Percentiles rank a stretch among this genome's conserved stretches.
phyloP scores from a whole-genome alignment of 2,888 invertebrate species.

The Pheosia tremula region DNA sequence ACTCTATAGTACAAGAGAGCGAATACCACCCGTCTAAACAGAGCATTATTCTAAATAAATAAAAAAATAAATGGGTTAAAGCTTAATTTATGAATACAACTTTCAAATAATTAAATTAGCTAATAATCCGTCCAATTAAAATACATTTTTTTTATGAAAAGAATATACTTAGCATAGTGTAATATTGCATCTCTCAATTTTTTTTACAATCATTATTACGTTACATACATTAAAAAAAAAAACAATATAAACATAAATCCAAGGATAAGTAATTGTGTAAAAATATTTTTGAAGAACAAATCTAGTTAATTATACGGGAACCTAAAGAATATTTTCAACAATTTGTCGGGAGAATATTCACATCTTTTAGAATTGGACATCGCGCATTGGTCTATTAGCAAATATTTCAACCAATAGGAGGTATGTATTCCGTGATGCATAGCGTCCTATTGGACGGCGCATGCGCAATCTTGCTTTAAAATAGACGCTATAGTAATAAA shows the following conservation, averaged over 20 bases:
- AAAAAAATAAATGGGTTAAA: slow-evolving; percentile 67
- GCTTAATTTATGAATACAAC: slow-evolving; percentile 62
- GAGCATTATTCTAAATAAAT: slow-evolving; percentile 62
- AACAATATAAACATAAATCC: no score
- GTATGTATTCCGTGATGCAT: slow-evolving; percentile 13
- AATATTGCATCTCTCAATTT: slow-evolving; percentile 27
- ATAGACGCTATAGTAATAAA: slow-evolving; percentile 27
- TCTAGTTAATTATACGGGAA: background rate
- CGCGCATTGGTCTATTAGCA: slow-evolving; percentile 34
- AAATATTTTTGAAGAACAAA: background rate
- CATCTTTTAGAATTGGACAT: slow-evolving; percentile 23
- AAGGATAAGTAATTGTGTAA: background rate
- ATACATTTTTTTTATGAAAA: slow-evolving; percentile 13
- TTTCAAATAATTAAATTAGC: slow-evolving; percentile 37
- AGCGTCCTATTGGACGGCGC: slow-evolving; percentile 30
- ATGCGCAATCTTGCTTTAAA: slow-evolving; percentile 4
- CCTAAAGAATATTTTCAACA: background rate
- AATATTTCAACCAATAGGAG: slow-evolving; percentile 37
- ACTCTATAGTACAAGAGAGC: background rate
- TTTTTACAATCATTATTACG: background rate
- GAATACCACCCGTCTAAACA: background rate
- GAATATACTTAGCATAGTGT: slow-evolving; percentile 10
- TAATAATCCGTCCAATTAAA: slow-evolving; percentile 22
- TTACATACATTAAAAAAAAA: no score
- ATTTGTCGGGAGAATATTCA: background rate